Conservation (phyloP, 2,113 vertebrate genomes). For the Sarotherodon lohbergeri region DNA sequence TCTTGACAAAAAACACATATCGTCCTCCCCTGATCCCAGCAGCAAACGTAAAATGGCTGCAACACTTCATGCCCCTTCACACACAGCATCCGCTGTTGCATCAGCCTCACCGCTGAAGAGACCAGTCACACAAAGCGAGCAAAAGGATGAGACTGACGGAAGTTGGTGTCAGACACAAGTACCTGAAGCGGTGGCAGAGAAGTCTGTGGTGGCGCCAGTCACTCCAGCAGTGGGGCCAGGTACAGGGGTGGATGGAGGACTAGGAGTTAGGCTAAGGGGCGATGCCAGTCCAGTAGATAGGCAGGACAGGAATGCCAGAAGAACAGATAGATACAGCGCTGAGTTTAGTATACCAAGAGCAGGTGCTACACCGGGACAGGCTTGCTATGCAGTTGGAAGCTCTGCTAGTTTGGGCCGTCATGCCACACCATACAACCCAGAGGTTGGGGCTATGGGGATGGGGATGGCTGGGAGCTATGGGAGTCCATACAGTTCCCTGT, state of each 20-base stretch:
- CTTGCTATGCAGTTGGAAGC: constrained; percentile 51
- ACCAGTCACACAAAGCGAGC: constrained; percentile 6
- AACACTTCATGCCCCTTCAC: constrained; percentile 30
- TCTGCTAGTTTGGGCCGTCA: constrained; percentile 67
- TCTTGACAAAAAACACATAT: constrained; percentile 38
- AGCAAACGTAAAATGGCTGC: constrained; percentile 65
- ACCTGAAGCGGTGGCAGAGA: constrained; percentile 72
- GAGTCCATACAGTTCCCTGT: constrained; percentile 64
- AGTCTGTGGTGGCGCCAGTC: constrained; percentile 10
- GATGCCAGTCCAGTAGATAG: constrained; percentile 49
- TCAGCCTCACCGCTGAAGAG: constrained; percentile 37
- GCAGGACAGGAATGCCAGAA: constrained; percentile 31
- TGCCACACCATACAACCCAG: constrained; percentile 49
- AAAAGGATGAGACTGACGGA: constrained; percentile 44
- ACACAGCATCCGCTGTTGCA: neutral
- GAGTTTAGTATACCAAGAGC: constrained; percentile 44
- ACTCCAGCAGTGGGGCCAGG: neutral
- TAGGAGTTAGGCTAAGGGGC: constrained; percentile 35
- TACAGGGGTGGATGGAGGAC: constrained; percentile 15
- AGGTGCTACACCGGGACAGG: constrained; percentile 31
- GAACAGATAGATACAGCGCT: constrained; percentile 58
- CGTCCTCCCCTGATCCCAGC: constrained; percentile 50
- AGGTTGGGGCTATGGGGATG: constrained; percentile 38
- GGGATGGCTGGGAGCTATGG: constrained; percentile 54
- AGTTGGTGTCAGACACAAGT: constrained; percentile 79